Conservation (phyloP, 2,113 vertebrate species). For the Syngnathoides biaculeatus region DNA sequence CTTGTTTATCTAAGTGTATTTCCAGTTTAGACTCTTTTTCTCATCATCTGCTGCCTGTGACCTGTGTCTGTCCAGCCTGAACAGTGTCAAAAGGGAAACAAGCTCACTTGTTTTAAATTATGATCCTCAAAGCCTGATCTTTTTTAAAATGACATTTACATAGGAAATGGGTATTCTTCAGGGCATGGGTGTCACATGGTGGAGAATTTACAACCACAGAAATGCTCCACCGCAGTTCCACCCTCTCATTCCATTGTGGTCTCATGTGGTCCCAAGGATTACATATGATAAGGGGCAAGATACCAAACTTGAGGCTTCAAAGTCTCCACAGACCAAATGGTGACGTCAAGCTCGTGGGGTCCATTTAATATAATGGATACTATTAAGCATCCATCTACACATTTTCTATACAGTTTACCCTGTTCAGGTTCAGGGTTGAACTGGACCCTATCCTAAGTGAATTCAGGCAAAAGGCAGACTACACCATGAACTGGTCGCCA, state of each 20-base stretch:
- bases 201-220: not conserved
- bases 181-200: not conserved
- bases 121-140: not conserved
- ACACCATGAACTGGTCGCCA: too few relatives aligned
- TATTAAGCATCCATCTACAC: not conserved
- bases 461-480: too few relatives aligned
- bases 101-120: not conserved
- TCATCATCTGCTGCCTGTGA: too few relatives aligned
- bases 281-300: not conserved
- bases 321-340: not conserved
- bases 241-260: constrained; percentile 9
- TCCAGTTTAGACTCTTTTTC: too few relatives aligned
- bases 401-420: not conserved
- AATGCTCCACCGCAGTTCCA: not conserved
- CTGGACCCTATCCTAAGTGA: not conserved
- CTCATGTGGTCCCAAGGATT: constrained; percentile 1
- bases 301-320: constrained; percentile 4
- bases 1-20: too few relatives aligned
- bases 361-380: not conserved
- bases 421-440: not conserved
- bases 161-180: not conserved
- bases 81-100: not conserved
- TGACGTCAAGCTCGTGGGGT: constrained; percentile 1
- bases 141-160: not conserved
- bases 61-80: too few relatives aligned